Evolutionary conservation across 2,113 vertebrate species (phyloP), one percentile per base, ranked within the genome.

Genomic region (Noctilio leporinus): DNA sequence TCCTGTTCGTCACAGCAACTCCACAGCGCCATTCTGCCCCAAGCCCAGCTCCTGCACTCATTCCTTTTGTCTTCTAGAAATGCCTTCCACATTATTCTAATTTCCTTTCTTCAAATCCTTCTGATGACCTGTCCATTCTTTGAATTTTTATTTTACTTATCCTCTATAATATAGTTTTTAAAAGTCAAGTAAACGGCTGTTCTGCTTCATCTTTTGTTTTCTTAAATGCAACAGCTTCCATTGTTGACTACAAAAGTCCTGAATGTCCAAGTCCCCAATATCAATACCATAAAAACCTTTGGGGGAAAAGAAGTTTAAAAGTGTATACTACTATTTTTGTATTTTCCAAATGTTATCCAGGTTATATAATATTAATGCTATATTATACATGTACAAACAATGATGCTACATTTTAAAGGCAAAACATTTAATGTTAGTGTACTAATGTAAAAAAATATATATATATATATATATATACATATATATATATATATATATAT

Each of bases 371-470:
- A 81, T 14, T 3, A 59, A 40, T 28, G 10, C 7, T 67, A 19
- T 70, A 30, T 82, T 73, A 87, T 87, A 64, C 33, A 33, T 19
- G 24, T 67, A 35, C 7, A 43, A 78, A 92, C 67, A 53, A 53
- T 49, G 14, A 67, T 26, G 30, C 4, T 33, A 81, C 53, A 78
- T 47, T 24, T 53, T 86, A 51, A 89, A 92, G 72, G 76, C 5
- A 92, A 81, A 81, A 40, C 7, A 88, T 65, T 69, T 33, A 35
- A 83, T 15, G n/a, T 5, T 59, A 93, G 26, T 88, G 90, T 38
- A 65, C 17, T 59, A 33, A 70, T 26, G 0, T 45, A 59, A 75
- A 81, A 80, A 94, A 59, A 90, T n/a, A 40, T 5, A 33, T 28
- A 6, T 3, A 4, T 35, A 6, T 62, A 2, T 45, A n/a, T 11